Evolutionary conservation across 2,888 invertebrate genomes (phyloP).

Genomic region (Drosophila diplacantha): DNA sequence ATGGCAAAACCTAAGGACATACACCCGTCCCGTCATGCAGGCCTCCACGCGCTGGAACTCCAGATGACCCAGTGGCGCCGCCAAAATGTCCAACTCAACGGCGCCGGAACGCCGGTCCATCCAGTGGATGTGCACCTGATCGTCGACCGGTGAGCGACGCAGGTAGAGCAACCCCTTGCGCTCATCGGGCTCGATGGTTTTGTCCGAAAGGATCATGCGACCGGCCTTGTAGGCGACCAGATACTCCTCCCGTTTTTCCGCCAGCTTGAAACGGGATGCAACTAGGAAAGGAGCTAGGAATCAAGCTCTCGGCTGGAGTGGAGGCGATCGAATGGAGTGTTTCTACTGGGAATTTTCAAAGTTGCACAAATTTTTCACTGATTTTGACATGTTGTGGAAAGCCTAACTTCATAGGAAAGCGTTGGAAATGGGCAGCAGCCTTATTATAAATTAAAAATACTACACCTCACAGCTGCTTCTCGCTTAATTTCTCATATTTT

Average conservation of each 20-base stretch:
- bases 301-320: neutral
- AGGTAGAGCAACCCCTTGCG: constrained; percentile 97
- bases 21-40: constrained; percentile 97
- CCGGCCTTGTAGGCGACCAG: constrained; percentile 96
- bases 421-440: too few relatives aligned
- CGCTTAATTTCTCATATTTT: too few relatives aligned
- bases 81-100: constrained; percentile 94
- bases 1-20: constrained; percentile 95
- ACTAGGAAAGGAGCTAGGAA: neutral
- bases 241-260: constrained; percentile 35
- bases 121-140: constrained; percentile 98
- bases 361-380: neutral
- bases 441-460: too few relatives aligned
- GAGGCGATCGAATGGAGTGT: neutral
- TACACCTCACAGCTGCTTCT: too few relatives aligned
- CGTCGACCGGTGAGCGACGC: constrained; percentile 94
- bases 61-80: constrained; percentile 94
- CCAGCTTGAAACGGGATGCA: constrained; percentile 1
- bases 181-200: constrained; percentile 94
- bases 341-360: constrained; percentile 3
- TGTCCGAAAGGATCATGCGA: constrained; percentile 91
- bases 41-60: constrained; percentile 96
- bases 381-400: neutral
- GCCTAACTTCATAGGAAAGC: neutral
- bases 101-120: constrained; percentile 94